Conservation (phyloP, 2,888 invertebrate genomes). For the Palloptera scutellata region DNA sequence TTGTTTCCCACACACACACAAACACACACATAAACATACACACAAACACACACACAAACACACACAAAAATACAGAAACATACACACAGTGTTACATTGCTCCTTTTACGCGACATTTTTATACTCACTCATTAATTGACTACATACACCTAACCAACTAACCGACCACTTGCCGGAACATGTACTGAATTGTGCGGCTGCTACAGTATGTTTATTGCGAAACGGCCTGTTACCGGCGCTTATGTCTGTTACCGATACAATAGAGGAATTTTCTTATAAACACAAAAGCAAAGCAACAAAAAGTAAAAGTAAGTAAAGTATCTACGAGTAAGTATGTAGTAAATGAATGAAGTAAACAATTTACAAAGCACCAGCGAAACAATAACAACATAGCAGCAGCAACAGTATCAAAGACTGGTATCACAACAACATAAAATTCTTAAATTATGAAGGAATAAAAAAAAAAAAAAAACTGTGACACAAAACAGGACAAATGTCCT, state of each 20-base stretch:
- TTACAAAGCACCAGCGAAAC: neutral
- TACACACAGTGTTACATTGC: too few relatives aligned
- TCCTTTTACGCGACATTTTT: too few relatives aligned
- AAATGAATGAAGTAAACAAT: too few relatives aligned
- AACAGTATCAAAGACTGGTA: neutral
- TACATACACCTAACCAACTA: neutral
- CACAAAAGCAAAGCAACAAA: too few relatives aligned
- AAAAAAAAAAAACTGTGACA: slow-evolving; percentile 35
- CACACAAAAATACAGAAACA: too few relatives aligned
- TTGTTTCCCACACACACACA: too few relatives aligned
- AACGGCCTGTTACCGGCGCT: slow-evolving; percentile 10
- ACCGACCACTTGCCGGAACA: neutral
- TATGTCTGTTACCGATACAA: slow-evolving; percentile 8
- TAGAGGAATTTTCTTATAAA: too few relatives aligned
- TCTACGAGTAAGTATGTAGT: too few relatives aligned
- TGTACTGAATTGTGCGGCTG: neutral
- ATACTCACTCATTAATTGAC: neutral
- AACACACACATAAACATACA: too few relatives aligned
- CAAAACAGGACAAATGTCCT: slow-evolving; percentile 60
- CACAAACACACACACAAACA: too few relatives aligned
- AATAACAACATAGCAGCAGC: neutral
- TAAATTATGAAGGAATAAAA: slow-evolving; percentile 24
- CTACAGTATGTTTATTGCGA: neutral
- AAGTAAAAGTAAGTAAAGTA: too few relatives aligned
- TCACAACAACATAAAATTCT: slow-evolving; percentile 18